Evolutionary conservation across 2,113 vertebrate species (phyloP).

Genomic region (Narcine bancroftii): DNA sequence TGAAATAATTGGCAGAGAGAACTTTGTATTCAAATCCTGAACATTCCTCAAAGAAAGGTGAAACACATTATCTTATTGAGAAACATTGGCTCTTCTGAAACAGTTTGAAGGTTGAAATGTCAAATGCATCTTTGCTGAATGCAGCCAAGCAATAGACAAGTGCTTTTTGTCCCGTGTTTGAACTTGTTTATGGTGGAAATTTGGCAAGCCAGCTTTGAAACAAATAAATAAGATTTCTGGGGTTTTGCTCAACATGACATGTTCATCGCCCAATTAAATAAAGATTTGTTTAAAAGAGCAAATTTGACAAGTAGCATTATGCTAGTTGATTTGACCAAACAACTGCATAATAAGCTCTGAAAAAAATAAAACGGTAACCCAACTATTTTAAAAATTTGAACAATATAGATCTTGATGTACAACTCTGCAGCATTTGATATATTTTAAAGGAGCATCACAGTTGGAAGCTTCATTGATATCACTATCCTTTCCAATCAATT

Average conservation of each 20-base stretch:
- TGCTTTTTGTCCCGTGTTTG: too few species aligned
- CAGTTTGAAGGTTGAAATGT: background rate
- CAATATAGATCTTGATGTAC: background rate
- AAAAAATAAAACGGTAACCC: background rate
- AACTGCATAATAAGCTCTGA: background rate
- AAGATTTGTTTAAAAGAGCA: background rate
- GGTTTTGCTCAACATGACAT: background rate
- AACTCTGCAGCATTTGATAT: conserved; percentile 1
- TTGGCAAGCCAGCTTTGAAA: background rate
- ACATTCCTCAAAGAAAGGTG: too few species aligned
- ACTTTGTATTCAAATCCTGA: too few species aligned
- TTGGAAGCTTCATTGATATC: background rate
- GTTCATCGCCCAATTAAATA: background rate
- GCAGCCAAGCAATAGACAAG: background rate
- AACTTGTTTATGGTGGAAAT: background rate
- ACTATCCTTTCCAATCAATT: conserved; percentile 26
- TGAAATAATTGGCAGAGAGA: background rate
- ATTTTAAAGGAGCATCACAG: background rate
- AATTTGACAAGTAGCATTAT: background rate
- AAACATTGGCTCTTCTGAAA: background rate
- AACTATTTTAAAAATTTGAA: conserved; percentile 18
- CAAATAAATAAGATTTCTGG: background rate
- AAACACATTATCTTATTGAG: background rate
- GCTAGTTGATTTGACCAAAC: background rate
- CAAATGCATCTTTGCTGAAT: background rate